Evolutionary conservation across 2,888 invertebrate genomes (phyloP).

Genomic region (Erannis defoliaria): DNA sequence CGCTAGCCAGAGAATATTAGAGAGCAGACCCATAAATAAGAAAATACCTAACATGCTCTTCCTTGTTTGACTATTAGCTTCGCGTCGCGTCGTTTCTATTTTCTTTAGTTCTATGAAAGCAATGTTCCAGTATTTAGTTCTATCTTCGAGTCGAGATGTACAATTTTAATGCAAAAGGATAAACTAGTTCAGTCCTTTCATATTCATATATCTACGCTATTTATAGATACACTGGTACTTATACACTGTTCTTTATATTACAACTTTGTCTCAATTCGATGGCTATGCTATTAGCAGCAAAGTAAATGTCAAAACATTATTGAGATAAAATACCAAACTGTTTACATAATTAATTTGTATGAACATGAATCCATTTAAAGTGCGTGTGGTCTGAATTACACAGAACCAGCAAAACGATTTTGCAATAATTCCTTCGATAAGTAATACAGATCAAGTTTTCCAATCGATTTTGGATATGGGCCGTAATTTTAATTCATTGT

Average conservation of each 20-base stretch:
- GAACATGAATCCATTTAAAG: constrained; percentile 15
- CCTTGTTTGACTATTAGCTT: neutral
- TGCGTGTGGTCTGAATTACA: constrained; percentile 27
- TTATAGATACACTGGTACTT: constrained; percentile 37
- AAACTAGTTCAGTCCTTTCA: constrained; percentile 42
- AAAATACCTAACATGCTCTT: neutral
- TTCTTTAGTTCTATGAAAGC: neutral
- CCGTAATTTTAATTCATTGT: neutral
- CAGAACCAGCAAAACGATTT: constrained; percentile 12
- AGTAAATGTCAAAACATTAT: constrained; percentile 18
- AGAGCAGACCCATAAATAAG: neutral
- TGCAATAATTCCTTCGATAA: constrained; percentile 9
- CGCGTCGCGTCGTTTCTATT: neutral
- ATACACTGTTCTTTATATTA: constrained; percentile 11
- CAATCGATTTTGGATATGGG: neutral
- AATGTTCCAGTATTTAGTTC: constrained; percentile 30
- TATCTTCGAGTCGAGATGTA: constrained; percentile 31
- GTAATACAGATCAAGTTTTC: neutral
- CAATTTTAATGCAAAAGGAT: constrained; percentile 48
- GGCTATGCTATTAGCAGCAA: constrained; percentile 7
- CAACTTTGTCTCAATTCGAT: constrained; percentile 10
- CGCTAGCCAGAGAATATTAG: no score
- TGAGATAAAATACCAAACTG: constrained; percentile 21
- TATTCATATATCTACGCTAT: constrained; percentile 52
- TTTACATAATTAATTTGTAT: constrained; percentile 31